These are phyloP conservation scores for Mormyrops boulengeri DNA, from an alignment of 2,797 vertebrate genomes.

Conservation along the genomic window DNA sequence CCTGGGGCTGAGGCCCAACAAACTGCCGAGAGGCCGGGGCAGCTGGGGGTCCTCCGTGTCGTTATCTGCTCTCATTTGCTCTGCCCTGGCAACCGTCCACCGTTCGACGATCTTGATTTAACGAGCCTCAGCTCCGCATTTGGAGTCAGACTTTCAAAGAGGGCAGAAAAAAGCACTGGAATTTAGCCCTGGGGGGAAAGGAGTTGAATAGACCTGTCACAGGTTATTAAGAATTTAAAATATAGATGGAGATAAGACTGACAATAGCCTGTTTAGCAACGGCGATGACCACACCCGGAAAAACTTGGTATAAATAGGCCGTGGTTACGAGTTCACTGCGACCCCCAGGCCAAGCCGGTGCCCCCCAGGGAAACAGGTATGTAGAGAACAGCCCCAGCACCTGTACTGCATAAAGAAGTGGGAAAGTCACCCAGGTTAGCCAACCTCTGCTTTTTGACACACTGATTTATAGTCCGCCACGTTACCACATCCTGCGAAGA, in stretches of 20 bases:
- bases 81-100: neutral
- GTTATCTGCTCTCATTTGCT: neutral
- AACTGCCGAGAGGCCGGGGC: neutral
- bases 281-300: neutral
- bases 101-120: neutral
- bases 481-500: neutral
- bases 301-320: neutral
- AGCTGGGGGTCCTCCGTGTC: neutral
- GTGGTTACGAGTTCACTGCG: neutral
- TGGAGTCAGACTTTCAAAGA: neutral
- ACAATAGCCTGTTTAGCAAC: neutral
- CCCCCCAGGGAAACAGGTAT: neutral
- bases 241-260: slow-evolving; percentile 2
- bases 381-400: neutral
- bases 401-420: neutral
- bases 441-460: neutral
- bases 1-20: neutral
- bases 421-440: neutral
- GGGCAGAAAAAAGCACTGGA: neutral
- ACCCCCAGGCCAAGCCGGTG: neutral
- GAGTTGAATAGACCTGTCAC: neutral
- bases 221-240: neutral
- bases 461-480: neutral
- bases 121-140: neutral
- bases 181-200: neutral